Percentiles rank a stretch among this genome's conserved stretches.
These are phyloP conservation scores for Triplophysa tibetana DNA, from an alignment of 2,113 vertebrate species.

Conservation along the genomic window DNA sequence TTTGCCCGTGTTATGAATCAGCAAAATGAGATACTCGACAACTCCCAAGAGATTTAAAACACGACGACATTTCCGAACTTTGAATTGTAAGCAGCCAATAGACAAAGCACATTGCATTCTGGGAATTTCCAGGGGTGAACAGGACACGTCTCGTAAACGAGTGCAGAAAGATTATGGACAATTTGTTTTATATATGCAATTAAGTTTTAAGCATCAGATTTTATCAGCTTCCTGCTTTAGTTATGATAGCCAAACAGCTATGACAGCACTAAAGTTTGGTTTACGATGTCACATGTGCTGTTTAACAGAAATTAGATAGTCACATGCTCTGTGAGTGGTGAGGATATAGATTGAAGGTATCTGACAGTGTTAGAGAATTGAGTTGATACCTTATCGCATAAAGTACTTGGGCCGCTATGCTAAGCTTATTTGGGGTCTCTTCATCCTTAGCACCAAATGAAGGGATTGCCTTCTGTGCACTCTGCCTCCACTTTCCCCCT, in stretches of 20 bases:
- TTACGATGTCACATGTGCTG: not conserved
- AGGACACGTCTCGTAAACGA: not conserved
- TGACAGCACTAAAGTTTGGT: not conserved
- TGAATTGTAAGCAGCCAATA: too few species aligned
- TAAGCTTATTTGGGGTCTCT: conserved; percentile 28
- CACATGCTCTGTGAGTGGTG: not conserved
- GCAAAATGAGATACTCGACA: too few species aligned
- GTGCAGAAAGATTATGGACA: not conserved
- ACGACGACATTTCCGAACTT: too few species aligned
- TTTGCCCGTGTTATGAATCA: not conserved
- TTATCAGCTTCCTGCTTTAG: conserved; percentile 9
- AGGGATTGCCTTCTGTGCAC: conserved; percentile 69
- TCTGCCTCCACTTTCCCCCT: conserved; percentile 63
- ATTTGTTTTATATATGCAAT: not conserved
- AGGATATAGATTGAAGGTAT: not conserved
- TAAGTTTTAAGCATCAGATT: conserved; percentile 23
- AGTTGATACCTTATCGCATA: not conserved
- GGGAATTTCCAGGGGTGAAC: too few species aligned
- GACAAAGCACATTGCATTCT: too few species aligned
- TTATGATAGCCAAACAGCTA: not conserved
- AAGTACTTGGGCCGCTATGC: not conserved
- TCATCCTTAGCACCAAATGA: conserved; percentile 37
- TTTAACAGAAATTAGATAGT: not conserved
- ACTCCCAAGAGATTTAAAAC: too few species aligned
- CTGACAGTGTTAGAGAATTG: not conserved